A percentile compares a stretch with the other conserved stretches of the same genome.
phyloP scores from a whole-genome alignment of 2,888 invertebrate genomes.

The Drosophila algonquin region DNA sequence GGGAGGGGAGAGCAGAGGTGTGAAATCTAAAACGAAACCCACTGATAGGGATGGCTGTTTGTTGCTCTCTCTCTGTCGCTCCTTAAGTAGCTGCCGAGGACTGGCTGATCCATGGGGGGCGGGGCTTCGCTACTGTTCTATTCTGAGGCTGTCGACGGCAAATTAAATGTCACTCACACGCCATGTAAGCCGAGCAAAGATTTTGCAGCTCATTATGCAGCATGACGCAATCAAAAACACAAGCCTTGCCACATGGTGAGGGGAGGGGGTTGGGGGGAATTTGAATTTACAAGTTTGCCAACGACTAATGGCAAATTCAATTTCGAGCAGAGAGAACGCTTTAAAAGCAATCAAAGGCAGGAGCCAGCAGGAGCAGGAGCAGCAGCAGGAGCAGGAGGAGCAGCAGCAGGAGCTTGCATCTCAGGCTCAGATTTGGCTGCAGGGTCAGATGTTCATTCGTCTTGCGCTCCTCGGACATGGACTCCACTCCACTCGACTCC shows the following conservation, averaged over 20 bases:
- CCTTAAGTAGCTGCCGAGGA: neutral
- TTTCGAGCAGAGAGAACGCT: conserved; percentile 58
- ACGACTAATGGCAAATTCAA: conserved; percentile 68
- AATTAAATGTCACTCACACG: conserved; percentile 79
- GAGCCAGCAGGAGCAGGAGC: conserved; percentile 17
- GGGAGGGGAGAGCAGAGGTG: neutral
- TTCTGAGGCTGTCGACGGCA: conserved; percentile 47
- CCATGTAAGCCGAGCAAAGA: conserved; percentile 50
- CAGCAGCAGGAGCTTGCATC: conserved; percentile 27
- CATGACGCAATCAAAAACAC: conserved; percentile 66
- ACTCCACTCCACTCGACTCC: conserved; percentile 10
- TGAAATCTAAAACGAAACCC: conserved; percentile 9
- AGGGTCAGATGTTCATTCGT: conserved; percentile 69
- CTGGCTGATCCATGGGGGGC: conserved; percentile 23
- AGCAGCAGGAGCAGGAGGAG: conserved; percentile 8
- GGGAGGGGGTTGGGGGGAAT: neutral
- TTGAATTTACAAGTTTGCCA: conserved; percentile 47
- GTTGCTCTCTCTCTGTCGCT: neutral
- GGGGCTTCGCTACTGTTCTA: conserved; percentile 24
- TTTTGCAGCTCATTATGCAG: conserved; percentile 76
- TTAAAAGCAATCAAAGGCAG: conserved; percentile 64
- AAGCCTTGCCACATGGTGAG: conserved; percentile 10
- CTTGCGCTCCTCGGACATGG: conserved; percentile 61
- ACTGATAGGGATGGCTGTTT: neutral
- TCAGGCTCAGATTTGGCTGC: conserved; percentile 57